A percentile compares a stretch with the other conserved stretches of the same genome.
phyloP scores from a whole-genome alignment of 2,888 invertebrate genomes.

The Dysmachus trigonus region DNA sequence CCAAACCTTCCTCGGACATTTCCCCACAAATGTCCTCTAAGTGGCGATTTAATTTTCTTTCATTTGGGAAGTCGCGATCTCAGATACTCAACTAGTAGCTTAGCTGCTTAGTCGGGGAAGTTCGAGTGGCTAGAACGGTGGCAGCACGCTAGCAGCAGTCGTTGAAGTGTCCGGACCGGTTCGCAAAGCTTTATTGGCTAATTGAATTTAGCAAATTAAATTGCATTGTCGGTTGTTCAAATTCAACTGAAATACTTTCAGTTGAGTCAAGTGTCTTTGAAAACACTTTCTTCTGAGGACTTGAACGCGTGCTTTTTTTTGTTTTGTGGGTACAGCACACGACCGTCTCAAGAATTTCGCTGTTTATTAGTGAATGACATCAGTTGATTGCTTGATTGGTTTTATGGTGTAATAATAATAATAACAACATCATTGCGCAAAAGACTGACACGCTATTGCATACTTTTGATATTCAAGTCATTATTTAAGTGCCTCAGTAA shows the following conservation, averaged over 20 bases:
- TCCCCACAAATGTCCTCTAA: not conserved
- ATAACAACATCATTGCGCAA: not conserved
- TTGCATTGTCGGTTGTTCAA: not conserved
- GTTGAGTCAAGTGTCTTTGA: not conserved
- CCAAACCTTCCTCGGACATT: not conserved
- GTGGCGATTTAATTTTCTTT: slow-evolving; percentile 10
- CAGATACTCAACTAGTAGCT: not conserved
- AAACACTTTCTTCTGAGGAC: not conserved
- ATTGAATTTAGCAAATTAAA: slow-evolving; percentile 15
- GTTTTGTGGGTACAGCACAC: not conserved
- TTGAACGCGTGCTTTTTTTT: not conserved
- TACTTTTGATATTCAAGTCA: not conserved
- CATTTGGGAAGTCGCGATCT: not conserved
- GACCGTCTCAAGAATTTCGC: not conserved
- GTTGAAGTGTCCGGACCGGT: not conserved
- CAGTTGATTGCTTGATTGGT: not conserved
- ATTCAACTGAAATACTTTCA: not conserved
- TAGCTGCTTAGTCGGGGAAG: not conserved
- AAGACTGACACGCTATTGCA: not conserved
- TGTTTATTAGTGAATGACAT: not conserved
- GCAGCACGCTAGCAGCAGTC: not conserved
- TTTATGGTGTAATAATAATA: not conserved
- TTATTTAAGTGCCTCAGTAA: not conserved
- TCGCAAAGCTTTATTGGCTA: not conserved
- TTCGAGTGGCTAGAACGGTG: not conserved